A percentile compares a stretch with the other conserved stretches of the same genome.
These are phyloP conservation scores for Borostomias antarcticus DNA, from an alignment of 2,797 vertebrate genomes.

Conservation along the genomic window DNA sequence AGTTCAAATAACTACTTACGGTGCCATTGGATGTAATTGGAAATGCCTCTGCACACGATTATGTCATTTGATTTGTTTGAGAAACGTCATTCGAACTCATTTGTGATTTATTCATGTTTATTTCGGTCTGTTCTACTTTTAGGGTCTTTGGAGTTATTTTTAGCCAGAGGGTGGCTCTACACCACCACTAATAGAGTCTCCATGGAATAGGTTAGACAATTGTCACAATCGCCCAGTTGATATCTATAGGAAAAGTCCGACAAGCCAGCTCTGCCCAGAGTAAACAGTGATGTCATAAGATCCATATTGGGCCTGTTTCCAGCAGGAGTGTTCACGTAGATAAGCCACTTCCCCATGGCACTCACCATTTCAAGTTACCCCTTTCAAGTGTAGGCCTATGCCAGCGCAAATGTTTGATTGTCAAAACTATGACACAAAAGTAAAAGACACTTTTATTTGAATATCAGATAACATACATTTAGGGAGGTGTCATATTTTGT, in stretches of 20 bases:
- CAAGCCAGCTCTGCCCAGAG: constrained; percentile 25
- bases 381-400: no score
- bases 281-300: constrained; percentile 52
- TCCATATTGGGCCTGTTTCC: constrained; percentile 44
- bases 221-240: constrained; percentile 20
- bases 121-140: background rate
- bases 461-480: no score
- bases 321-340: constrained; percentile 39
- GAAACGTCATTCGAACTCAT: background rate
- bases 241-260: constrained; percentile 50
- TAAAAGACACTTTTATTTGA: no score
- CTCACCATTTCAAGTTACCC: background rate
- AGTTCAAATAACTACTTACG: background rate
- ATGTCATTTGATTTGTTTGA: no score
- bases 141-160: background rate
- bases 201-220: constrained; percentile 17
- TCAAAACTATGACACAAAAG: no score
- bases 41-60: no score
- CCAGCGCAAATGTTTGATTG: no score
- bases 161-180: background rate
- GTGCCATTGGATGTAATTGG: background rate
- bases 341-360: constrained; percentile 38
- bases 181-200: background rate
- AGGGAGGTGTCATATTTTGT: background rate
- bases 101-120: background rate